Conservation (phyloP, 2,113 vertebrate species). For the Leptocoma aspasia region DNA sequence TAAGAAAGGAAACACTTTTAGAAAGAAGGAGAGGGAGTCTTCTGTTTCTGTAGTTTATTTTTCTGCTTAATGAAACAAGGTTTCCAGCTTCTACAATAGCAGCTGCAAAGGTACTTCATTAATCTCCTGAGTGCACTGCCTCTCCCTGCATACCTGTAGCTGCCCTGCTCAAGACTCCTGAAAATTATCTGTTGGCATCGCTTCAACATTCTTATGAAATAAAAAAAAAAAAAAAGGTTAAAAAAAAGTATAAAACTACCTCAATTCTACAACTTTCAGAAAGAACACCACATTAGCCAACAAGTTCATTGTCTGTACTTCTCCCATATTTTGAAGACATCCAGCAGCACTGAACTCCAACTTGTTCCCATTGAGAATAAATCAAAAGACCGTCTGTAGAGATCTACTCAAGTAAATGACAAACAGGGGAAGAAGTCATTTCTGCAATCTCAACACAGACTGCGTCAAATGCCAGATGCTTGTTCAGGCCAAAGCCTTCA, state of each 20-base stretch:
- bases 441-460: background rate
- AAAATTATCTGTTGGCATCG: slow-evolving; percentile 17
- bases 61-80: slow-evolving; percentile 66
- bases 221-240: background rate
- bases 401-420: background rate
- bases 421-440: background rate
- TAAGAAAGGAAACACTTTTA: slow-evolving; percentile 60
- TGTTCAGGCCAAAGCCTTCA: slow-evolving; percentile 23
- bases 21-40: slow-evolving; percentile 62
- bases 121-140: slow-evolving; percentile 32
- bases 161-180: slow-evolving; percentile 27
- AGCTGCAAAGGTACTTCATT: slow-evolving; percentile 53
- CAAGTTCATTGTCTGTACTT: background rate
- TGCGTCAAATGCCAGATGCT: slow-evolving; percentile 3
- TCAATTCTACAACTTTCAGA: background rate
- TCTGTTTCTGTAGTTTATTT: slow-evolving; percentile 69
- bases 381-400: background rate
- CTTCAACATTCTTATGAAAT: background rate
- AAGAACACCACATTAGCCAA: background rate
- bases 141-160: slow-evolving; percentile 57
- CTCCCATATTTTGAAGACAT: background rate
- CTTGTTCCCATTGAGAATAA: background rate
- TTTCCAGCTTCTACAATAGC: slow-evolving; percentile 58
- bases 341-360: background rate
- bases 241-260: background rate